Base-by-base conservation (phyloP, 2,888 invertebrate genomes). In the Sphaeridia pumilis region DNA sequence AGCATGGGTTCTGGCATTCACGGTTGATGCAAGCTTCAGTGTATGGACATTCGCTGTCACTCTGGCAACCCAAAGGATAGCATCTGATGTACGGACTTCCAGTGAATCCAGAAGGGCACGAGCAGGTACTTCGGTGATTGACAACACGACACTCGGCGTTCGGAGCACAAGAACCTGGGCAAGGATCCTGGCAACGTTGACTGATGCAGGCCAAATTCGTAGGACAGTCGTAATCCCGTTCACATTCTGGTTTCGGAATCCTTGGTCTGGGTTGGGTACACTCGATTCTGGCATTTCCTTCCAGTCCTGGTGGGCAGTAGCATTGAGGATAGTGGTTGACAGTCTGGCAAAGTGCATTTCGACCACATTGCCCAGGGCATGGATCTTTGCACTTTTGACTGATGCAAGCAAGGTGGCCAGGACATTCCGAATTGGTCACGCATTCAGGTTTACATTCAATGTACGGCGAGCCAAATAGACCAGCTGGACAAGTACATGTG, bases 381-480 rank as follows among this genome's bases (percentile, higher is more conserved):
- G 89, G 88, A 71, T 90, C 86, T 56, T 80, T 76, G 67, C 90
- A 92, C 68, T 83, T 84, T 63, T 86, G 86, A 36, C 79, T 79
- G 66, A 84, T 82, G 67, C 89, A 90, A 1, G 86, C 82, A 48
- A 51, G 34, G 36, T 86, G 80, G 52, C 84, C 78, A 0, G 86
- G 77, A 70, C 90, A 92, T 65, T 90, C 89, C n/a, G 84, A 82
- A 67, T 89, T 89, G 49, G 84, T 81, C 2, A 89, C 75, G 70
- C 90, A 90, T 70, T 89, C 90, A n/a, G 67, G 67, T 50, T 60
- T 59, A 49, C 67, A 68, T 47, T 65, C 63, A 12, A 60, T 55
- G 46, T 57, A 61, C 14, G 64, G 64, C 25, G 59, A 58, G 14
- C 64, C 64, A 42, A 49, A 55, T 47, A 56, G 58, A 42, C 54